These are phyloP conservation scores for Orussus abietinus DNA, from an alignment of 1,140 invertebrate genomes.

Conservation along the genomic window DNA sequence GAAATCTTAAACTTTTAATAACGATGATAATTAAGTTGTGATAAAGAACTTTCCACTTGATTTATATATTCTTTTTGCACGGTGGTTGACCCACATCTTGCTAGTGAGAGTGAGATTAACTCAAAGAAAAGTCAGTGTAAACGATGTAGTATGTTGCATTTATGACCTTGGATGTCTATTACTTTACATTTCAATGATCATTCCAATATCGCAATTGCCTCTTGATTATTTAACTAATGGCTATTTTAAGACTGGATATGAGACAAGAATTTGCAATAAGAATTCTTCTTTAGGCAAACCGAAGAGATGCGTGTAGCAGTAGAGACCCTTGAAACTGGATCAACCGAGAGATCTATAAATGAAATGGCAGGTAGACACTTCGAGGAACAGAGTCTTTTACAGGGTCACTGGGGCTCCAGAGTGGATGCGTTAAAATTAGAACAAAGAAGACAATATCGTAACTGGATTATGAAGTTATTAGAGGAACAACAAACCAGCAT, in stretches of 20 bases:
- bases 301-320: conserved; percentile 76
- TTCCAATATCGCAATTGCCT: background rate
- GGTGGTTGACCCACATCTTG: too few relatives aligned
- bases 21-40: too few relatives aligned
- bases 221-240: background rate
- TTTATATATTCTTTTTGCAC: too few relatives aligned
- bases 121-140: too few relatives aligned
- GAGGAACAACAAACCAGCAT: conserved; percentile 64
- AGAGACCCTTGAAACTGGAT: conserved; percentile 59
- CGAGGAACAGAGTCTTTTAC: conserved; percentile 72
- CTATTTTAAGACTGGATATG: background rate
- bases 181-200: background rate
- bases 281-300: conserved; percentile 59
- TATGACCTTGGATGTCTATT: background rate
- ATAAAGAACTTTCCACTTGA: too few relatives aligned
- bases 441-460: conserved; percentile 70
- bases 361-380: conserved; percentile 70
- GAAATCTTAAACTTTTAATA: too few relatives aligned
- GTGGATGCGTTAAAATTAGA: conserved; percentile 68
- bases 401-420: conserved; percentile 72
- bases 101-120: too few relatives aligned
- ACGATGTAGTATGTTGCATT: background rate
- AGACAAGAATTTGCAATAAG: conserved; percentile 2
- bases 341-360: conserved; percentile 75
- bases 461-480: conserved; percentile 75